A percentile compares a stretch with the other conserved stretches of the same genome.
Conservation (phyloP, 2,797 vertebrate species). For the Acrossocheilus wenchowensis region DNA sequence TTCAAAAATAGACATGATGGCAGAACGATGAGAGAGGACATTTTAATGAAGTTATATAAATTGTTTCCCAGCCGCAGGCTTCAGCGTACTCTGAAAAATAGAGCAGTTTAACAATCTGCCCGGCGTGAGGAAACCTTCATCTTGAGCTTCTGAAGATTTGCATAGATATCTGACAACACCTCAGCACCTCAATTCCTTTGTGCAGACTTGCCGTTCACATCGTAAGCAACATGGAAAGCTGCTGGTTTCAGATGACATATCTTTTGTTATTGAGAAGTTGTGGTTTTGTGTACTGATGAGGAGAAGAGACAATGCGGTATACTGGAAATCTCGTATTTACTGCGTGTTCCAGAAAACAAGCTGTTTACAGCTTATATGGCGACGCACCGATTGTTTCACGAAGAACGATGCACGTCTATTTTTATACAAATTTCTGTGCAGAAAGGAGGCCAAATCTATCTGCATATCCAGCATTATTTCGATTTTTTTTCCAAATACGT, state of each 20-base stretch:
- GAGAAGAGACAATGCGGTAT: not conserved
- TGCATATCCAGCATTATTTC: constrained; percentile 37
- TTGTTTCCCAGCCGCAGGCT: constrained; percentile 21
- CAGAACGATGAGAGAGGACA: constrained; percentile 54
- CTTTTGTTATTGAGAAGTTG: not conserved
- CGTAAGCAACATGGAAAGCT: not conserved
- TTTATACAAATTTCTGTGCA: not conserved
- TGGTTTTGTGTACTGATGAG: not conserved
- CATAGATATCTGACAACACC: constrained; percentile 3
- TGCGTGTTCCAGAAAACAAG: not conserved
- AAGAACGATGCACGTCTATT: constrained; percentile 5
- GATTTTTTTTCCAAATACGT: not conserved
- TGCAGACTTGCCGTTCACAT: not conserved
- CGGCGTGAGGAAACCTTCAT: not conserved
- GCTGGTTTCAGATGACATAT: constrained; percentile 7
- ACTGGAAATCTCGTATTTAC: not conserved
- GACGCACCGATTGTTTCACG: not conserved
- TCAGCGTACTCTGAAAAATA: not conserved
- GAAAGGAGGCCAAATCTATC: constrained; percentile 25
- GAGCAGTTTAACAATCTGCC: not conserved
- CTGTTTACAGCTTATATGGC: constrained; percentile 5
- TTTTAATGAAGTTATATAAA: constrained; percentile 60
- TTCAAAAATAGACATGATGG: constrained; percentile 61
- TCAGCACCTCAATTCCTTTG: not conserved
- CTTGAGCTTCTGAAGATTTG: constrained; percentile 5